These are phyloP conservation scores for Cygnus olor DNA, from an alignment of 2,797 vertebrate genomes.

Conservation along the genomic window DNA sequence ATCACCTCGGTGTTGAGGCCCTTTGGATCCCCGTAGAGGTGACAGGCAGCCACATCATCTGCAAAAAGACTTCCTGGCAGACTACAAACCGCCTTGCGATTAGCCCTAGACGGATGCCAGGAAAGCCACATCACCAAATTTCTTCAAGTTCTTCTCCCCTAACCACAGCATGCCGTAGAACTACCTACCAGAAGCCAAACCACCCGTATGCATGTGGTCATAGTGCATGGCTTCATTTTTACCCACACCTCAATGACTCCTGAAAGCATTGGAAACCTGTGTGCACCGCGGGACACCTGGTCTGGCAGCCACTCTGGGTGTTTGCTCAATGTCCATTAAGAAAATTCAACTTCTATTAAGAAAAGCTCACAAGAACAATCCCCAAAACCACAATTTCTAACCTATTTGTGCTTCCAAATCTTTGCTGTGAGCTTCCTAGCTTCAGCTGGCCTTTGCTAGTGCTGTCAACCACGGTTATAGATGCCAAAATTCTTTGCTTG, in stretches of 20 bases:
- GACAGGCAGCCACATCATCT: not conserved
- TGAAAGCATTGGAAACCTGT: not conserved
- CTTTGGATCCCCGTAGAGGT: not conserved
- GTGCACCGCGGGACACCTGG: not conserved
- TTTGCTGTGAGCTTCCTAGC: not conserved
- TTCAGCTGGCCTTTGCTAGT: not conserved
- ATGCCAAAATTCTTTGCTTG: not conserved
- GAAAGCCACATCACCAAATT: not conserved
- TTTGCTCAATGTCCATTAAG: not conserved
- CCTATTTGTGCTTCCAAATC: not conserved
- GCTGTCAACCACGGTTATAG: not conserved
- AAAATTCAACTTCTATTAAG: not conserved
- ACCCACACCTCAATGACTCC: not conserved
- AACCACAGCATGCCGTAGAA: not conserved
- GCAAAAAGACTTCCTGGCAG: not conserved
- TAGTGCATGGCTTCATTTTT: fast-evolving
- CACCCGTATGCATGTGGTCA: fast-evolving
- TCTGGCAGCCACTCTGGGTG: not conserved
- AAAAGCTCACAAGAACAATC: not conserved
- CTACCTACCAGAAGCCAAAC: not conserved
- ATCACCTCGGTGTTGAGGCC: not conserved
- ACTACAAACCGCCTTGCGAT: not conserved
- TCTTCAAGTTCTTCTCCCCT: not conserved
- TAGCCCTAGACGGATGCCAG: not conserved
- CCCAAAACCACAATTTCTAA: not conserved